These are phyloP conservation scores for Paradisaea rubra DNA, from an alignment of 2,113 vertebrate species.

Conservation along the genomic window DNA sequence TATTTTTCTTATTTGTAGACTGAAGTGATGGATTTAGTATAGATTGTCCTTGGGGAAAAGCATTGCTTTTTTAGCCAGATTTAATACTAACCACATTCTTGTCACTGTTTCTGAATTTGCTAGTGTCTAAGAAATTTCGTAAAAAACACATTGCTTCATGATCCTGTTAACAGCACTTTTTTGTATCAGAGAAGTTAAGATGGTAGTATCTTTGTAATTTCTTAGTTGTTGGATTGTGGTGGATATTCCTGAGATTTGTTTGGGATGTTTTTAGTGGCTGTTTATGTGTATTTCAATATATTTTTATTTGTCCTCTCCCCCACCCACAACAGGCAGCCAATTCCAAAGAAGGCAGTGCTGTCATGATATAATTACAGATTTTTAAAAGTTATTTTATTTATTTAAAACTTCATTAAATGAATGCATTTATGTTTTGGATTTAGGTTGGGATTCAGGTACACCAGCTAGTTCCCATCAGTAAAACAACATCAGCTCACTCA, in stretches of 20 bases:
- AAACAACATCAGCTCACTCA: constrained; percentile 28
- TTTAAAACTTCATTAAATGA: neutral
- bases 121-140: neutral
- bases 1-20: neutral
- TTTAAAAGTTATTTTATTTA: neutral
- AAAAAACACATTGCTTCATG: neutral
- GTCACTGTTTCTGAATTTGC: neutral
- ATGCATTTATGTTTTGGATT: neutral
- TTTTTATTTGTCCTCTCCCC: neutral
- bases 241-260: neutral
- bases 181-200: neutral
- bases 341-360: neutral
- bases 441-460: constrained; percentile 91
- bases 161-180: neutral
- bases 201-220: neutral
- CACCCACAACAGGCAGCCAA: neutral
- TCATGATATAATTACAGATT: neutral
- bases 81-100: neutral
- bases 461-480: constrained; percentile 77
- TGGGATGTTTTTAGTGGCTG: neutral
- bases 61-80: neutral
- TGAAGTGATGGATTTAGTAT: neutral
- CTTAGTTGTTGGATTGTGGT: neutral
- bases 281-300: neutral
- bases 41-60: neutral